Evolutionary conservation across 1,140 invertebrate species (phyloP).

Genomic region (Drosophila orosa): DNA sequence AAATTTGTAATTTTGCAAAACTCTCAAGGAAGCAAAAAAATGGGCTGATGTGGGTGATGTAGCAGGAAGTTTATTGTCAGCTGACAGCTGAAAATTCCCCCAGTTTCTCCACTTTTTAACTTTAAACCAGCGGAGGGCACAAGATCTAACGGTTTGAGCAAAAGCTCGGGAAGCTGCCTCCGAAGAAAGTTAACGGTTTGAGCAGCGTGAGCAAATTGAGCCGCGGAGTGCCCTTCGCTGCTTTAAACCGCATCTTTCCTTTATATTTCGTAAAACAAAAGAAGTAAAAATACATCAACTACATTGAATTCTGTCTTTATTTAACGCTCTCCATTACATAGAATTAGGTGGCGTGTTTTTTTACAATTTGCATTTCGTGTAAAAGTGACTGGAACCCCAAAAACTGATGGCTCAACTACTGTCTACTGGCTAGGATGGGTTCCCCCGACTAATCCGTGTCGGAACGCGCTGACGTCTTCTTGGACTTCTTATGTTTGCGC

Average conservation of each 20-base stretch:
- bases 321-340: constrained; percentile 42
- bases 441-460: constrained; percentile 57
- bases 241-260: too few species aligned
- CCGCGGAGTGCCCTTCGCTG: too few species aligned
- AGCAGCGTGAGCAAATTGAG: too few species aligned
- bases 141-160: too few species aligned
- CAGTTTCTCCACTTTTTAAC: not conserved
- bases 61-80: not conserved
- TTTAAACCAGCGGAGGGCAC: too few species aligned
- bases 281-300: not conserved
- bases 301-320: constrained; percentile 52
- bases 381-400: constrained; percentile 15
- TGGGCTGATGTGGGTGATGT: not conserved
- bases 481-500: constrained; percentile 85
- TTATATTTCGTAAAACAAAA: too few species aligned
- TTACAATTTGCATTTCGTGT: constrained; percentile 56
- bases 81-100: not conserved
- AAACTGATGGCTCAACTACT: constrained; percentile 26
- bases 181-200: too few species aligned
- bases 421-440: constrained; percentile 14
- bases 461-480: constrained; percentile 69
- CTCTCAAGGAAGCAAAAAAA: not conserved
- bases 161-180: too few species aligned
- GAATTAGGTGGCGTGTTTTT: constrained; percentile 46
- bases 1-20: not conserved